A percentile compares a stretch with the other conserved stretches of the same genome.
These are phyloP conservation scores for Chlorocebus sabaeus DNA, from an alignment of 2,113 vertebrate genomes.

Conservation along the genomic window DNA sequence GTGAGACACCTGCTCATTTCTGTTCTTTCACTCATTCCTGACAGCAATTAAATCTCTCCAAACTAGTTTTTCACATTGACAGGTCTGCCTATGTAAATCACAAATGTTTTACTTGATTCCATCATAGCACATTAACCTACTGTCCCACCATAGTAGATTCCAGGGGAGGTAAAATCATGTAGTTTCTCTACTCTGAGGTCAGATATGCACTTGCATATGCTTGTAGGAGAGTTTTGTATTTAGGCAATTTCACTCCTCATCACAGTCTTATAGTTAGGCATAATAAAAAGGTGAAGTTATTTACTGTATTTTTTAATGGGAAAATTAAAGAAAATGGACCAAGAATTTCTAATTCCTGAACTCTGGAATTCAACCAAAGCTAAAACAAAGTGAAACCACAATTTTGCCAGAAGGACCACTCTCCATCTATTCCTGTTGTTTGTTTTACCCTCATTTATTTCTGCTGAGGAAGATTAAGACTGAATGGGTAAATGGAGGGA, in stretches of 20 bases:
- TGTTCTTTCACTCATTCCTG: background rate
- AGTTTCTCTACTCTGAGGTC: background rate
- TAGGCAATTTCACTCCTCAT: background rate
- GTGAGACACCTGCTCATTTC: background rate
- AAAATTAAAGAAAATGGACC: background rate
- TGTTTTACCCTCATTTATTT: background rate
- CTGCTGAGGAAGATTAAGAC: background rate
- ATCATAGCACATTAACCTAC: background rate
- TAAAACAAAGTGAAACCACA: background rate
- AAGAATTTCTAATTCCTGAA: background rate
- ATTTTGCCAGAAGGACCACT: background rate
- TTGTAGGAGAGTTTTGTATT: background rate
- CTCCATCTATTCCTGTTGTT: background rate
- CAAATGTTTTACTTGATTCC: background rate
- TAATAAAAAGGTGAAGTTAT: background rate
- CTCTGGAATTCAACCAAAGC: background rate
- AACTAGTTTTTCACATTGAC: background rate
- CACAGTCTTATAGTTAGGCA: background rate
- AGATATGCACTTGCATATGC: fast-evolving
- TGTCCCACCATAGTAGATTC: background rate
- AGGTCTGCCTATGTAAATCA: background rate
- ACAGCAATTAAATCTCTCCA: conserved; percentile 49
- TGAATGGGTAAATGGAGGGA: background rate
- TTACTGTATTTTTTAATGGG: background rate
- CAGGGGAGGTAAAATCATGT: background rate